phyloP scores from a whole-genome alignment of 2,113 vertebrate species.

The Cavia aperea region DNA sequence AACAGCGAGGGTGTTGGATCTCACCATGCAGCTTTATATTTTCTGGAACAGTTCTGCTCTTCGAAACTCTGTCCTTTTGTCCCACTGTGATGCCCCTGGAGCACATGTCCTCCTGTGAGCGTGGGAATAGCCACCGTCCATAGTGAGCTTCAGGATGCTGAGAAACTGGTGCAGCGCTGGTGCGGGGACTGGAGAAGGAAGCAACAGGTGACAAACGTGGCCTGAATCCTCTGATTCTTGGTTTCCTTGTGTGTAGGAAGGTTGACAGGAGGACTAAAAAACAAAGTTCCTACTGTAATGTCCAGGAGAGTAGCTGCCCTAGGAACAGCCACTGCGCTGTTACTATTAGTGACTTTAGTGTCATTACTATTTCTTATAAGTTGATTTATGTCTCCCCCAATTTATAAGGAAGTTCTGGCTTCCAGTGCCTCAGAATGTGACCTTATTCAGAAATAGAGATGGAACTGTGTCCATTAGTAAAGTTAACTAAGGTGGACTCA shows the following conservation, averaged over 20 bases:
- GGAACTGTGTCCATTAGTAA: neutral
- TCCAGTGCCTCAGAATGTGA: neutral
- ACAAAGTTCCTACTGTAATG: fast-evolving
- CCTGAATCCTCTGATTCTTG: neutral
- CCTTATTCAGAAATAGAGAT: neutral
- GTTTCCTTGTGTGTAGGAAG: neutral
- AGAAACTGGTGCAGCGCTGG: neutral
- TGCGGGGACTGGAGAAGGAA: too few relatives aligned
- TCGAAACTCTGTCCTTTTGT: neutral
- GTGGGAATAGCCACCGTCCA: fast-evolving
- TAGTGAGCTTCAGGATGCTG: fast-evolving
- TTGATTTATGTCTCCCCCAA: neutral
- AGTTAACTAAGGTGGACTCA: neutral
- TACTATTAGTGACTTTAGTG: neutral
- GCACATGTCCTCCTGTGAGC: neutral
- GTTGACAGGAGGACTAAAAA: neutral
- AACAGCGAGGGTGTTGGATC: neutral
- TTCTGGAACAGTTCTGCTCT: neutral
- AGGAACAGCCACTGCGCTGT: fast-evolving
- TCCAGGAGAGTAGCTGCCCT: neutral
- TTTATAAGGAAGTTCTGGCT: neutral
- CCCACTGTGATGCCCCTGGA: neutral
- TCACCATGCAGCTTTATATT: fast-evolving
- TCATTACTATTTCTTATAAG: too few relatives aligned
- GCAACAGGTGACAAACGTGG: neutral